Percentiles rank a stretch among this genome's conserved stretches.
phyloP scores from a whole-genome alignment of 2,797 vertebrate genomes.

The Heterohyrax brucei region DNA sequence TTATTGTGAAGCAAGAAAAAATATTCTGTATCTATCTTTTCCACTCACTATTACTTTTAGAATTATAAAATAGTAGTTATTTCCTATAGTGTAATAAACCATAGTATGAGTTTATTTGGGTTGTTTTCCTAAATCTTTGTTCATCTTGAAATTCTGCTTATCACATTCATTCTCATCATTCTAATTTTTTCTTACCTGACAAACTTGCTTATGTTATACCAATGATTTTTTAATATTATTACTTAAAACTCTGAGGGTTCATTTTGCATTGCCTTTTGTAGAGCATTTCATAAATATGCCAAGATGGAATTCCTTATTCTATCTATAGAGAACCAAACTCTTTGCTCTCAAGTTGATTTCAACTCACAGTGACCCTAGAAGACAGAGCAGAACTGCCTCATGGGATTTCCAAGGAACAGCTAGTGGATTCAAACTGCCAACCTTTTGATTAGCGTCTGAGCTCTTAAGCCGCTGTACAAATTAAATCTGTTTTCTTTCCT shows the following conservation, averaged over 20 bases:
- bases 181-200: neutral
- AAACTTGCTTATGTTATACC: neutral
- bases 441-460: too few relatives aligned
- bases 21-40: neutral
- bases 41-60: neutral
- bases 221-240: neutral
- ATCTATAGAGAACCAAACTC: too few relatives aligned
- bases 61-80: neutral
- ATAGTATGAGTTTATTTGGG: neutral
- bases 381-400: too few relatives aligned
- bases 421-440: too few relatives aligned
- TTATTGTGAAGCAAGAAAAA: neutral
- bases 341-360: too few relatives aligned
- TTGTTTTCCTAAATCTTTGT: neutral
- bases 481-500: neutral
- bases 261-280: neutral
- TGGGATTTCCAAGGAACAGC: too few relatives aligned
- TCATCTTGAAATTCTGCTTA: neutral
- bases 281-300: neutral
- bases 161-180: conserved; percentile 2
- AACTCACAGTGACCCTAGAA: too few relatives aligned
- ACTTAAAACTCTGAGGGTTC: neutral
- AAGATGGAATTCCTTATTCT: neutral
- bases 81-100: neutral
- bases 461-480: too few relatives aligned